Evolutionary conservation across 2,797 vertebrate genomes (phyloP).

Genomic region (Bryconaethiops microstoma): DNA sequence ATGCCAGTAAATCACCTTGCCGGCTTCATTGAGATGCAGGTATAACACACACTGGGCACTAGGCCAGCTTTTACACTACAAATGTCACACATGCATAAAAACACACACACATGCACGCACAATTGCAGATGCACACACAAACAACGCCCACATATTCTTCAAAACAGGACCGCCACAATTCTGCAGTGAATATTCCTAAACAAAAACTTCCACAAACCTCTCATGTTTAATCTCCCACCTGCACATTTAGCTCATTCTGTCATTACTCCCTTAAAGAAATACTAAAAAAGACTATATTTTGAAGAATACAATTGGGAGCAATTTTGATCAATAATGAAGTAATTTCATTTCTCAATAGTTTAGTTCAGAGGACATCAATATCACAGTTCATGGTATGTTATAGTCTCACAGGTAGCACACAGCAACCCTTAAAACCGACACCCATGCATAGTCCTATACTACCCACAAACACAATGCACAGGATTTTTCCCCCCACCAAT

Average conservation of each 20-base stretch:
- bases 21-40: conserved; percentile 78
- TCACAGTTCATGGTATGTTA: background rate
- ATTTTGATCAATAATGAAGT: background rate
- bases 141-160: background rate
- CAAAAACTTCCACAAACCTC: background rate
- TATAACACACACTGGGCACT: conserved; percentile 70
- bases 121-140: conserved; percentile 3
- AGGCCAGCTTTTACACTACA: conserved; percentile 65
- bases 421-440: background rate
- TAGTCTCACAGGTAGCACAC: background rate
- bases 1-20: conserved; percentile 73
- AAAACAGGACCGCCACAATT: background rate
- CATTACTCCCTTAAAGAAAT: background rate
- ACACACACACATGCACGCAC: background rate
- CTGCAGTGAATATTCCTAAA: background rate
- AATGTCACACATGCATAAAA: conserved; percentile 27
- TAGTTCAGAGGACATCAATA: background rate
- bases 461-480: conserved; percentile 1
- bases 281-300: background rate
- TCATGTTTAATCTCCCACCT: background rate
- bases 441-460: background rate
- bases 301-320: background rate
- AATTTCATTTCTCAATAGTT: background rate
- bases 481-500: background rate
- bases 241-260: background rate